phyloP scores from a whole-genome alignment of 1,140 invertebrate genomes.

The Rhagoletis zephyria region DNA sequence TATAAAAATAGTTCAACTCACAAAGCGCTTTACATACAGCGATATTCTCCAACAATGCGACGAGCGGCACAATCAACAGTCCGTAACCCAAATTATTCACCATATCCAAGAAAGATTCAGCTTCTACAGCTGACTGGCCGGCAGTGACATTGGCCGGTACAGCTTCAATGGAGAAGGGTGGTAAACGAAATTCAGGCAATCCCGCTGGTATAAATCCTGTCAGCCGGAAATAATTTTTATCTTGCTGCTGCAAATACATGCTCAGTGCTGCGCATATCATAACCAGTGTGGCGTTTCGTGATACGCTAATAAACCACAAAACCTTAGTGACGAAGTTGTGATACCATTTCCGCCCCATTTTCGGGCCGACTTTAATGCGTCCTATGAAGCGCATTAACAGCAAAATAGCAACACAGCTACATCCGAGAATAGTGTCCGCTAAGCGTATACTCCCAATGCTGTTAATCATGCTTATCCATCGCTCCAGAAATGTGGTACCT shows the following conservation, averaged over 20 bases:
- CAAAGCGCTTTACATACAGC: slow-evolving; percentile 86
- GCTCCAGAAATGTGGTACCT: slow-evolving; percentile 82
- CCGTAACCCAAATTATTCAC: slow-evolving; percentile 82
- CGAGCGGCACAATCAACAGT: slow-evolving; percentile 84
- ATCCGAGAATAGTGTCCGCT: slow-evolving; percentile 82
- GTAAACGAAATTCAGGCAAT: slow-evolving; percentile 78
- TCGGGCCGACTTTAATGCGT: slow-evolving; percentile 77
- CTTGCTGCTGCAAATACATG: slow-evolving; percentile 72
- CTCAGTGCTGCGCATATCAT: slow-evolving; percentile 79
- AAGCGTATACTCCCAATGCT: slow-evolving; percentile 78
- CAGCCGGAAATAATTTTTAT: slow-evolving; percentile 64
- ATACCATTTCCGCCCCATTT: slow-evolving; percentile 73
- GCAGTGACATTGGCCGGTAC: slow-evolving; percentile 72
- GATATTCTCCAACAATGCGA: slow-evolving; percentile 87
- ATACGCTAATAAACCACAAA: slow-evolving; percentile 80
- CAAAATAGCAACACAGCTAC: slow-evolving; percentile 80
- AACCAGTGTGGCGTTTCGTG: slow-evolving; percentile 85
- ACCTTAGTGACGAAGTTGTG: slow-evolving; percentile 75
- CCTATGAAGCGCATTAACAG: slow-evolving; percentile 80
- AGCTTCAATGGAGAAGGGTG: slow-evolving; percentile 78
- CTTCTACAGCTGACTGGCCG: slow-evolving; percentile 63
- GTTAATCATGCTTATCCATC: slow-evolving; percentile 81
- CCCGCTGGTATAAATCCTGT: slow-evolving; percentile 80
- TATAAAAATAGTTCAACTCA: slow-evolving; percentile 38
- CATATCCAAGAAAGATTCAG: slow-evolving; percentile 79